Conservation (phyloP, 92 coral and sea anemone species). For the Anthopleura xanthogrammica region DNA sequence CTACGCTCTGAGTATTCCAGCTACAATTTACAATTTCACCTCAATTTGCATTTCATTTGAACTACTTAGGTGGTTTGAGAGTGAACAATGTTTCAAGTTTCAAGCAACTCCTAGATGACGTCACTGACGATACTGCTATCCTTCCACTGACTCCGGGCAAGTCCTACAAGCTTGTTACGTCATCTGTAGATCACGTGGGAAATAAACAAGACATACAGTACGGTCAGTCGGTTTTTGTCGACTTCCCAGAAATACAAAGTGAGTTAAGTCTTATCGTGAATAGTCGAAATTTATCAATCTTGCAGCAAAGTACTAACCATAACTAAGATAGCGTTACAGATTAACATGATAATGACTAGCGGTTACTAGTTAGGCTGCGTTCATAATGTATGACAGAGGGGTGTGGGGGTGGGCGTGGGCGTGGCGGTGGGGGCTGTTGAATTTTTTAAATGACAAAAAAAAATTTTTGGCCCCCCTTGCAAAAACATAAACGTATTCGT, state of each 20-base stretch:
- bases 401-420: no score
- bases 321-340: no score
- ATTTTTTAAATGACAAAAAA: no score
- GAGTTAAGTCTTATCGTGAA: neutral
- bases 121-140: conserved; percentile 15
- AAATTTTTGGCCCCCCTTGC: no score
- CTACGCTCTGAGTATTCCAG: no score
- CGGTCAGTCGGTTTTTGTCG: neutral
- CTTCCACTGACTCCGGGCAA: conserved; percentile 25
- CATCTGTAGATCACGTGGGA: conserved; percentile 30
- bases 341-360: no score
- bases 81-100: neutral
- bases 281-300: neutral
- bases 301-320: no score
- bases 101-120: conserved; percentile 18
- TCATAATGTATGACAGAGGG: neutral
- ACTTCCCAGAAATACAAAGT: conserved; percentile 24
- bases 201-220: conserved; percentile 14
- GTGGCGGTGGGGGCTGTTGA: no score
- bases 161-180: conserved; percentile 17
- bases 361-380: neutral
- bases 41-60: neutral
- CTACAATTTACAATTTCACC: no score
- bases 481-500: no score
- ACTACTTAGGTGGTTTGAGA: neutral